Evolutionary conservation across 2,888 invertebrate species (phyloP).

Genomic region (Tiliacea aurago): DNA sequence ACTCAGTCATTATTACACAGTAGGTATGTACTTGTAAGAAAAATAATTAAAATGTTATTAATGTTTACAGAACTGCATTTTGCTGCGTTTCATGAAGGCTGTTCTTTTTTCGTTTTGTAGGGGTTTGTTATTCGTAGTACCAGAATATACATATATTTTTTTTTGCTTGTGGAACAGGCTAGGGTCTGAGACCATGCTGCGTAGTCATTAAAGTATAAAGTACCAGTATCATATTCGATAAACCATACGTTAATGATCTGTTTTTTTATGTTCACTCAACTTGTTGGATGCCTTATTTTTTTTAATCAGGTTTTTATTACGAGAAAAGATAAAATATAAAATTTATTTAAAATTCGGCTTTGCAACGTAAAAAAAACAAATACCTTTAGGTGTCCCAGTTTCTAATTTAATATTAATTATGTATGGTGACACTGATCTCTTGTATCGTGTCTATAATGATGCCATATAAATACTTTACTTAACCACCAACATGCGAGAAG

Average conservation of each 20-base stretch:
- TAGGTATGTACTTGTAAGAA: neutral
- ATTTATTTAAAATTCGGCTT: neutral
- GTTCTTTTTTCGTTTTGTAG: neutral
- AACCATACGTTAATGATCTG: neutral
- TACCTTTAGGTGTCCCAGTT: slow-evolving; percentile 25
- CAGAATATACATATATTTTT: no score
- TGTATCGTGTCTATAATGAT: slow-evolving; percentile 36
- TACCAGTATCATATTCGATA: neutral
- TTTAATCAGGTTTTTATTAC: neutral
- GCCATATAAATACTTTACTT: slow-evolving; percentile 31
- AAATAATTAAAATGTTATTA: neutral
- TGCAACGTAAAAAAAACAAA: neutral
- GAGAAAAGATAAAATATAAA: neutral
- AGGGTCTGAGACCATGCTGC: no score
- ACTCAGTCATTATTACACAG: slow-evolving; percentile 15
- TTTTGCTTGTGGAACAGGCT: no score
- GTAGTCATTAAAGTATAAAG: no score
- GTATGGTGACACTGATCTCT: slow-evolving; percentile 39
- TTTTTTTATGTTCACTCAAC: neutral
- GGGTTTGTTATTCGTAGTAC: neutral
- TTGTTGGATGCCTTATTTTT: neutral
- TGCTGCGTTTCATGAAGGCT: neutral
- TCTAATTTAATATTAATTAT: slow-evolving; percentile 17
- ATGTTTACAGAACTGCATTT: neutral
- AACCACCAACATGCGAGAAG: slow-evolving; percentile 42